Conservation (phyloP, 2,888 invertebrate species). For the Chymomyza procnemis region DNA sequence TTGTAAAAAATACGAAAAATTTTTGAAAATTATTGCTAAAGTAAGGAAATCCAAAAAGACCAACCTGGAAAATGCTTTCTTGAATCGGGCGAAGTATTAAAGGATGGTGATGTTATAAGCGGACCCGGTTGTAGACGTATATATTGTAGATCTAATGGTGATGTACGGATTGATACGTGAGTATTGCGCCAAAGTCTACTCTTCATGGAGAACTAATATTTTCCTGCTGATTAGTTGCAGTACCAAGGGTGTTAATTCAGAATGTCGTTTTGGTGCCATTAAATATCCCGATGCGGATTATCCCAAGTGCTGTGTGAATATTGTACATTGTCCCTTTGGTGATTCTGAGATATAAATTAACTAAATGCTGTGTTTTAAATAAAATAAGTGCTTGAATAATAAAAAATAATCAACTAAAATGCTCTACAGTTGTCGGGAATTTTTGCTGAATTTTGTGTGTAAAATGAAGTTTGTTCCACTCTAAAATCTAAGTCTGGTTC, state of each 20-base stretch:
- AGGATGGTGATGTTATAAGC: slow-evolving; percentile 22
- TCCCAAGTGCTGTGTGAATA: slow-evolving; percentile 27
- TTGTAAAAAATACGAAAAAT: neutral
- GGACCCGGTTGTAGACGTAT: slow-evolving; percentile 30
- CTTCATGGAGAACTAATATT: neutral
- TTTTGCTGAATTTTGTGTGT: too few species aligned
- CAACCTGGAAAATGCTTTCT: slow-evolving; percentile 33
- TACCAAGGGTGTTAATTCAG: neutral
- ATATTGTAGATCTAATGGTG: slow-evolving; percentile 18
- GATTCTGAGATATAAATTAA: neutral
- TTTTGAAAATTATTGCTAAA: neutral
- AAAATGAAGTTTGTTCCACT: too few species aligned
- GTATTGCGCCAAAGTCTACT: neutral
- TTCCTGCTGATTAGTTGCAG: slow-evolving; percentile 33
- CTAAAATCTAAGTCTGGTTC: too few species aligned
- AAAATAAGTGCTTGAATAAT: too few species aligned
- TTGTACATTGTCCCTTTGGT: slow-evolving; percentile 7
- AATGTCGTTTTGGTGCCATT: slow-evolving; percentile 24
- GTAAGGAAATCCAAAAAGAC: too few species aligned
- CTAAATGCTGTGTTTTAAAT: neutral
- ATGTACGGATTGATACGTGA: slow-evolving; percentile 23
- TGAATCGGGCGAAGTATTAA: slow-evolving; percentile 31
- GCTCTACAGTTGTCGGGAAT: too few species aligned
- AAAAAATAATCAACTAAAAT: too few species aligned
- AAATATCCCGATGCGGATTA: slow-evolving; percentile 29